Percentiles rank a stretch among this genome's conserved stretches.
These are phyloP conservation scores for Drosophila pectinifera DNA, from an alignment of 1,140 invertebrate genomes.

Conservation along the genomic window DNA sequence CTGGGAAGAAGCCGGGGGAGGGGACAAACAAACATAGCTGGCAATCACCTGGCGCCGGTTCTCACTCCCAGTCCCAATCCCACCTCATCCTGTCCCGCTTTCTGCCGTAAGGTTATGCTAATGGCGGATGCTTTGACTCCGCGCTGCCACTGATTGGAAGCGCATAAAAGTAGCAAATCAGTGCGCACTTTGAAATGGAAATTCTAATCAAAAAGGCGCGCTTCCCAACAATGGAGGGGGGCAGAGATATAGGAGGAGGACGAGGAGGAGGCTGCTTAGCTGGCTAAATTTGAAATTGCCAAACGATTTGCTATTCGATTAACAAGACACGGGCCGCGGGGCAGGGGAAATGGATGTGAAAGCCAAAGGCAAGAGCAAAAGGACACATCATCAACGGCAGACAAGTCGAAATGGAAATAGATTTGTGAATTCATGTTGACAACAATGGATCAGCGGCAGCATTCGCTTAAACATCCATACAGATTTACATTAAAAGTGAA, in stretches of 20 bases:
- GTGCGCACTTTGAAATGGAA: conserved; percentile 78
- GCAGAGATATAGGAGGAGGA: not conserved
- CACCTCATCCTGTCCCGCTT: conserved; percentile 5
- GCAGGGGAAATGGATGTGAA: conserved; percentile 17
- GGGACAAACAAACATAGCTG: conserved; percentile 57
- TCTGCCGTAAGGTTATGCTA: conserved; percentile 68
- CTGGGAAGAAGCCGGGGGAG: not conserved
- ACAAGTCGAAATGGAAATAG: conserved; percentile 76
- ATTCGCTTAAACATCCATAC: conserved; percentile 35
- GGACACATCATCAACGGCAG: conserved; percentile 37
- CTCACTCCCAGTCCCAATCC: conserved; percentile 17
- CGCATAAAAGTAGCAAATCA: conserved; percentile 81
- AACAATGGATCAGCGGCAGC: conserved; percentile 61
- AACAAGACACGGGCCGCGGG: conserved; percentile 60
- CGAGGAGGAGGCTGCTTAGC: conserved; percentile 57
- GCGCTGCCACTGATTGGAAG: conserved; percentile 69
- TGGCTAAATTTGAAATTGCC: conserved; percentile 78
- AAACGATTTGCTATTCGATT: conserved; percentile 80
- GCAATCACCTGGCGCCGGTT: conserved; percentile 74
- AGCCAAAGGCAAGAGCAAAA: conserved; percentile 4
- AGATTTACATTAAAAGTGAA: conserved; percentile 52
- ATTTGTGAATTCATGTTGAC: conserved; percentile 78
- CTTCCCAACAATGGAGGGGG: conserved; percentile 19
- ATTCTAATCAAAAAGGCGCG: conserved; percentile 75
- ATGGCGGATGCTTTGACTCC: conserved; percentile 68